These are phyloP conservation scores for Theocolax elegans DNA, from an alignment of 1,140 invertebrate genomes.

Conservation along the genomic window DNA sequence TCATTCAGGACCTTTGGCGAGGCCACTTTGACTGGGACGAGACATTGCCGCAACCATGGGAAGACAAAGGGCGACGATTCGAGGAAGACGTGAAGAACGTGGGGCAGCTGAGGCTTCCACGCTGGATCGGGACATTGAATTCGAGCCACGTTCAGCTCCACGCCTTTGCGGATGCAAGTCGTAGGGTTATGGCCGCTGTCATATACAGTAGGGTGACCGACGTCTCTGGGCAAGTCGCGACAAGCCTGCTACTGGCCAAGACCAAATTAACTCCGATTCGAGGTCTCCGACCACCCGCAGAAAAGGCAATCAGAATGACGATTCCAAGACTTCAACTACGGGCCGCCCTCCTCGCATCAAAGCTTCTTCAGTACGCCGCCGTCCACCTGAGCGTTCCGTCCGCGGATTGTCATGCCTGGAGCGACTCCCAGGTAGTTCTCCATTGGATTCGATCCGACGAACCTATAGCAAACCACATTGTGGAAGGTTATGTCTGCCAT, in stretches of 20 bases:
- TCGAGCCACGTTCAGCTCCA: background rate
- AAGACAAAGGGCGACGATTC: too few relatives aligned
- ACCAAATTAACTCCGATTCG: too few relatives aligned
- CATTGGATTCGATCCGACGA: background rate
- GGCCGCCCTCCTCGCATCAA: background rate
- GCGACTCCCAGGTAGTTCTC: too few relatives aligned
- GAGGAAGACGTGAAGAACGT: too few relatives aligned
- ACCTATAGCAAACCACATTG: background rate
- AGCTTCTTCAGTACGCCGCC: background rate
- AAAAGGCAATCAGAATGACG: background rate
- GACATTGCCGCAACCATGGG: background rate
- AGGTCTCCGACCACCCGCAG: too few relatives aligned
- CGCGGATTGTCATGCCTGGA: background rate
- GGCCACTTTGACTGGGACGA: background rate
- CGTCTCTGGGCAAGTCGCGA: background rate
- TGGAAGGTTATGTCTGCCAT: too few relatives aligned
- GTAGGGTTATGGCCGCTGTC: background rate
- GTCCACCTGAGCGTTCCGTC: too few relatives aligned
- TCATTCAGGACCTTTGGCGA: too few relatives aligned
- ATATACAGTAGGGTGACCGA: background rate
- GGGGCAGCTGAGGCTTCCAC: too few relatives aligned
- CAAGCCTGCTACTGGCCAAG: background rate
- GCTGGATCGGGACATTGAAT: too few relatives aligned
- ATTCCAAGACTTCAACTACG: background rate
- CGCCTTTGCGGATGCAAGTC: background rate